These are phyloP conservation scores for Ginglymostoma cirratum DNA, from an alignment of 2,113 vertebrate genomes.

Conservation along the genomic window DNA sequence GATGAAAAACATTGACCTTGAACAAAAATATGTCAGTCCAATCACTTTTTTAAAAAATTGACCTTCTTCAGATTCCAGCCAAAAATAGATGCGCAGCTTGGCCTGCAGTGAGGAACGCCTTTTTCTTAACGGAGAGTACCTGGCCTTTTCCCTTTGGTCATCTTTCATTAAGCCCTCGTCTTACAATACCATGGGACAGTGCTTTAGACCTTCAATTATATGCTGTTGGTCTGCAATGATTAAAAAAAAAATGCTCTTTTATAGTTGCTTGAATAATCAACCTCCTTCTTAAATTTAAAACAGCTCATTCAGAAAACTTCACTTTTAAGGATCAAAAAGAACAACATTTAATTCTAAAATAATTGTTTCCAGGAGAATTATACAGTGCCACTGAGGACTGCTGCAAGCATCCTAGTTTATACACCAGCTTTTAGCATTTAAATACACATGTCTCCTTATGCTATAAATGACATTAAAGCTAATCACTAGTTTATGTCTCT, in stretches of 20 bases:
- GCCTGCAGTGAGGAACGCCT: neutral
- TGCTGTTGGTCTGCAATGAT: neutral
- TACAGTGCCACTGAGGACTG: neutral
- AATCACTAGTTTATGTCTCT: slow-evolving; percentile 20
- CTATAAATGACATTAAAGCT: slow-evolving; percentile 24
- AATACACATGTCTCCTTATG: slow-evolving; percentile 19
- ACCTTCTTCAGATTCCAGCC: neutral
- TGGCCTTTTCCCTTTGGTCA: neutral
- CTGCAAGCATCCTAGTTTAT: neutral
- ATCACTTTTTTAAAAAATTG: no score
- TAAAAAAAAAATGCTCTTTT: neutral
- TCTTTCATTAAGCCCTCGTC: neutral
- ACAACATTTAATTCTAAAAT: slow-evolving; percentile 30
- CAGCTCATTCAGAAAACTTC: neutral
- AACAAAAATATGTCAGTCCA: no score
- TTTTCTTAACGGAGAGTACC: neutral
- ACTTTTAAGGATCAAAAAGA: slow-evolving; percentile 29
- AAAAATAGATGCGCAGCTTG: neutral
- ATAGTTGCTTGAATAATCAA: neutral
- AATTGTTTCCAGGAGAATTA: slow-evolving; percentile 23
- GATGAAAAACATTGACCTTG: no score
- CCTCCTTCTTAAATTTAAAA: neutral
- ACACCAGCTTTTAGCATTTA: slow-evolving; percentile 32
- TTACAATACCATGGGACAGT: neutral
- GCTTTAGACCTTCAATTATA: neutral